Base-by-base conservation (phyloP, 2,888 invertebrate genomes). In the Hesperia comma region DNA sequence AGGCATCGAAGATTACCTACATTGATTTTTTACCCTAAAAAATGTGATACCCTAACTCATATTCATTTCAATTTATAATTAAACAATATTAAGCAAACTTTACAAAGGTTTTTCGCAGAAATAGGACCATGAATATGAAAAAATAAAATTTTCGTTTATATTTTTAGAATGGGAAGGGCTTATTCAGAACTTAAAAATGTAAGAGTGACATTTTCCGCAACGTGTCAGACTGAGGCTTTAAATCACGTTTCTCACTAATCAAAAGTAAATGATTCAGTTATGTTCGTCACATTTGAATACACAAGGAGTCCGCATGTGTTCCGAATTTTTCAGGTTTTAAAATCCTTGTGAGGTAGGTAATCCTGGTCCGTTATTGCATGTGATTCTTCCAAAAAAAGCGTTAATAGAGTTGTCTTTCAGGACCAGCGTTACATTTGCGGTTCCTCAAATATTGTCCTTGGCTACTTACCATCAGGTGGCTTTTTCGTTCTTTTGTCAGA, bases 161-260 rank as follows among this genome's bases (percentile, higher is more conserved):
- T 57, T 57, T 21, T 46, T 17, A 17, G 43, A 17, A 15, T 41
- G 40, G n/a, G 21, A 41, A 21, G 41, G 55, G 17, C 41, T 21
- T 41, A 21, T 8, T 10, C 15, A 41, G 21, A 15, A 43, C 43
- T 43, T 43, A 58, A 58, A 58, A 58, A 58, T 58, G 58, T 26
- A 43, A 58, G 43, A 26, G 43, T 43, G 58, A 58, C 58, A 58
- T 58, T 58, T 57, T 43, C 43, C 41, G 58, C 19, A n/a, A 40
- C 41, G 56, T 56, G 40, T 40, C 56, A 40, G n/a, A 17, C 56
- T 55, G 54, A 19, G 43, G 21, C 5, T 15, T 32, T 58, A 58
- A 58, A 58, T 58, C 58, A 58, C 41, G 41, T 43, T 58, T 58
- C 43, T 41, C 26, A 15, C 58, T 58, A 58, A 58, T 58, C 58